phyloP scores from a whole-genome alignment of 2,113 vertebrate genomes.

The Scomber colias region DNA sequence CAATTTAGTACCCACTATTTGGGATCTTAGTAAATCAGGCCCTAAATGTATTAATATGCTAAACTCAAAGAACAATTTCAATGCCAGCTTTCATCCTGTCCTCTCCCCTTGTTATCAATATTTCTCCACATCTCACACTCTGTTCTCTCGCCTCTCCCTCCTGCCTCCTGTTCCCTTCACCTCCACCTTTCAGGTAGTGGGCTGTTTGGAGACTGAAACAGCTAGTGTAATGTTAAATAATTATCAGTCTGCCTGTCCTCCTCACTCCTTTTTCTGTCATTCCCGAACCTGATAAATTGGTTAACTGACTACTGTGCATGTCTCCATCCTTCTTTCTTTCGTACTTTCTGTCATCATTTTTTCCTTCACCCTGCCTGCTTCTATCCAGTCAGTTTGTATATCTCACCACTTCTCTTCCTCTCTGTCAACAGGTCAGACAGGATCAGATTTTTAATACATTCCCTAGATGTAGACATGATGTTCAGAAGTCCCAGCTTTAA shows the following conservation, averaged over 20 bases:
- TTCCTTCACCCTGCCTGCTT: not conserved
- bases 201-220: slow-evolving; percentile 3
- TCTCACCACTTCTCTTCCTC: not conserved
- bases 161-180: not conserved
- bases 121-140: not conserved
- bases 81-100: not conserved
- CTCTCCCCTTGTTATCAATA: not conserved
- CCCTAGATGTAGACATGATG: slow-evolving; percentile 6
- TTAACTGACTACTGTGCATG: not conserved
- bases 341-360: not conserved
- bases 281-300: slow-evolving; percentile 30
- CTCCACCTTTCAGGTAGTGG: not conserved
- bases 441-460: slow-evolving; percentile 40
- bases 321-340: not conserved
- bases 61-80: not conserved
- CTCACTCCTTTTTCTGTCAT: slow-evolving; percentile 31
- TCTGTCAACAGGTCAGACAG: slow-evolving; percentile 40
- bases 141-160: not conserved
- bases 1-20: too few relatives aligned
- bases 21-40: too few relatives aligned
- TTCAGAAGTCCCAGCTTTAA: slow-evolving; percentile 25
- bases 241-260: slow-evolving; percentile 20
- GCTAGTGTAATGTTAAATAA: slow-evolving; percentile 13
- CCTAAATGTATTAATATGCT: not conserved
- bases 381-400: slow-evolving; percentile 12